Evolutionary conservation across 2,797 vertebrate genomes (phyloP).

Genomic region (Choloepus didactylus): DNA sequence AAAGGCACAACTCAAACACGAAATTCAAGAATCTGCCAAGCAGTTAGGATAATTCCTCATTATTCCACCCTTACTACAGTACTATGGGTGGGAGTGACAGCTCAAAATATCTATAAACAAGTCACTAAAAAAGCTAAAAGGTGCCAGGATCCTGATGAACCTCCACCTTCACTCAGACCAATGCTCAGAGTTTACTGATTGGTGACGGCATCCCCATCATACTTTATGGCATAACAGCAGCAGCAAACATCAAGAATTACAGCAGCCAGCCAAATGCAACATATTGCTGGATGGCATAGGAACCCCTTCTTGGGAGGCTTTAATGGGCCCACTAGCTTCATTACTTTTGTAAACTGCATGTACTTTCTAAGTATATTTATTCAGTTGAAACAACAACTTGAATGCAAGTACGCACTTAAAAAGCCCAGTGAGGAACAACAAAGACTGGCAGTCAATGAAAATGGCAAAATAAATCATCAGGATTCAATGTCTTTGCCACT

Average conservation of each 20-base stretch:
- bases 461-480: slow-evolving; percentile 85
- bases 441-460: slow-evolving; percentile 89
- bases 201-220: slow-evolving; percentile 98
- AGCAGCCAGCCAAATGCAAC: slow-evolving; percentile 94
- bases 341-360: slow-evolving; percentile 97
- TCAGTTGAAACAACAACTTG: slow-evolving; percentile 95
- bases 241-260: slow-evolving; percentile 98
- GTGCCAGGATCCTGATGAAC: slow-evolving; percentile 97
- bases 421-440: slow-evolving; percentile 95
- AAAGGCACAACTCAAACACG: too few species aligned
- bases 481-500: slow-evolving; percentile 89
- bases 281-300: slow-evolving; percentile 99
- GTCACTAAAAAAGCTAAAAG: slow-evolving; percentile 96
- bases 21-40: too few species aligned
- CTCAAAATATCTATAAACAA: slow-evolving; percentile 98
- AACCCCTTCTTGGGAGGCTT: slow-evolving; percentile 98
- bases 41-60: slow-evolving; percentile 96
- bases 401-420: slow-evolving; percentile 96
- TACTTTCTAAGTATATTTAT: slow-evolving; percentile 98
- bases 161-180: slow-evolving; percentile 95
- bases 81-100: slow-evolving; percentile 97
- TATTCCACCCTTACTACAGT: slow-evolving; percentile 97
- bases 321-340: slow-evolving; percentile 96
- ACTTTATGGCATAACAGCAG: slow-evolving; percentile 98
- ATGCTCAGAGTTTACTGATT: slow-evolving; percentile 96